Conservation (phyloP, 92 coral and sea anemone species). For the Nematostella vectensis region DNA sequence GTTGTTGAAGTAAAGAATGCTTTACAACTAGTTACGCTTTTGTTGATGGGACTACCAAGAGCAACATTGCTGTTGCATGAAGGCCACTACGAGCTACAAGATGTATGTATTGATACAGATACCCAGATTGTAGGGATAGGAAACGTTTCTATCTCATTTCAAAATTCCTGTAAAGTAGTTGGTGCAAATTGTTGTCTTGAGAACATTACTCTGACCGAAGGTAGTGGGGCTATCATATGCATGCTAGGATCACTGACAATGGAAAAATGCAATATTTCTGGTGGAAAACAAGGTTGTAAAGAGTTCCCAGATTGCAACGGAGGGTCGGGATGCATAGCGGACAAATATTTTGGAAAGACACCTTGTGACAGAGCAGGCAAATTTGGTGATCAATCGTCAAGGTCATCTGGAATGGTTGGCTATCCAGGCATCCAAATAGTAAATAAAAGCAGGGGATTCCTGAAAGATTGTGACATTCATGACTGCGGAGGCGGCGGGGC, state of each 20-base stretch:
- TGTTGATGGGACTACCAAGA: slow-evolving; percentile 1
- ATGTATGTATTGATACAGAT: slow-evolving; percentile 4
- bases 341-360: slow-evolving; percentile 10
- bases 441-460: slow-evolving; percentile 14
- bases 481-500: slow-evolving; percentile 50
- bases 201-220: slow-evolving; percentile 31
- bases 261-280: slow-evolving; percentile 40
- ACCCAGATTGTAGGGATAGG: slow-evolving; percentile 39
- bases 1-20: slow-evolving; percentile 19
- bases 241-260: slow-evolving; percentile 4
- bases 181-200: slow-evolving; percentile 32
- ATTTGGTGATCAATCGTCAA: slow-evolving; percentile 11
- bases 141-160: slow-evolving; percentile 10
- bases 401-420: slow-evolving; percentile 32
- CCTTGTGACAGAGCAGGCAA: slow-evolving; percentile 45
- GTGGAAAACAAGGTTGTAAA: slow-evolving; percentile 44
- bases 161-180: background rate
- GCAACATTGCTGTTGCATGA: slow-evolving; percentile 44
- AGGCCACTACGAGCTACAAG: slow-evolving; percentile 32
- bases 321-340: slow-evolving; percentile 57
- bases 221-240: slow-evolving; percentile 16
- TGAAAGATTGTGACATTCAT: slow-evolving; percentile 43
- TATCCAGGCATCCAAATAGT: slow-evolving; percentile 25
- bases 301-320: slow-evolving; percentile 76
- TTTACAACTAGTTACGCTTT: slow-evolving; percentile 13